Evolutionary conservation across 2,797 vertebrate genomes (phyloP), one percentile per base, ranked within the genome.

Genomic region (Cetoscarus ocellatus): DNA sequence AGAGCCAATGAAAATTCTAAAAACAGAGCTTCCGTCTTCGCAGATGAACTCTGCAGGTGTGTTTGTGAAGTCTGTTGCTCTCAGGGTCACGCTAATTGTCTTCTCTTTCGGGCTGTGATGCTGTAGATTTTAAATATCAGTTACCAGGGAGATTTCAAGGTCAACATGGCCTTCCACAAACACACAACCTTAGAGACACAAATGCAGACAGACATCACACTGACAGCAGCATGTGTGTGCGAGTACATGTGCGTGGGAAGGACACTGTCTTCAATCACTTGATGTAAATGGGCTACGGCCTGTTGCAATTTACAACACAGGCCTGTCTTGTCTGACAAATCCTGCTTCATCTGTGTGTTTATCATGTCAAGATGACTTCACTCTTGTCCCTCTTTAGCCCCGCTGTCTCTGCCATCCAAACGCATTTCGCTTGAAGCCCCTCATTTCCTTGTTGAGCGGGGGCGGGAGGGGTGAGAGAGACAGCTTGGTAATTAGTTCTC

Each of bases 401-500:
- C 10, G 50, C 77, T 72, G 80, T 85, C 79, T 77, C 64, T 66
- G 49, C 80, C 67, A 60, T 79, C 67, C 76, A 44, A 55, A 39
- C 18, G 10, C 72, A 51, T 70, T 82, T 72, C 12, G 66, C 88
- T 88, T 54, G 50, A 66, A 88, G 77, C 71, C 83, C 70, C 75
- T 87, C 65, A 84, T 89, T 89, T 88, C 80, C 77, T 87, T 17
- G 40, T 67, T n/a, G 73, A 75, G 73, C 34, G 68, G 67, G 73
- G 75, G 67, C 50, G 36, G 52, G 52, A 70, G 73, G 49, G 60
- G 48, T 10, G 58, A 67, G 79, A 34, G 15, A 91, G 86, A 91
- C 89, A 92, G 92, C 88, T 86, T 75, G 75, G 79, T 89, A 91
- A 92, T 92, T 93, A 91, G 86, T 90, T 87, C 84, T 89, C 17